These are phyloP conservation scores for Oryzias dopingdopingensis DNA, from an alignment of 2,797 vertebrate species.

Conservation along the genomic window DNA sequence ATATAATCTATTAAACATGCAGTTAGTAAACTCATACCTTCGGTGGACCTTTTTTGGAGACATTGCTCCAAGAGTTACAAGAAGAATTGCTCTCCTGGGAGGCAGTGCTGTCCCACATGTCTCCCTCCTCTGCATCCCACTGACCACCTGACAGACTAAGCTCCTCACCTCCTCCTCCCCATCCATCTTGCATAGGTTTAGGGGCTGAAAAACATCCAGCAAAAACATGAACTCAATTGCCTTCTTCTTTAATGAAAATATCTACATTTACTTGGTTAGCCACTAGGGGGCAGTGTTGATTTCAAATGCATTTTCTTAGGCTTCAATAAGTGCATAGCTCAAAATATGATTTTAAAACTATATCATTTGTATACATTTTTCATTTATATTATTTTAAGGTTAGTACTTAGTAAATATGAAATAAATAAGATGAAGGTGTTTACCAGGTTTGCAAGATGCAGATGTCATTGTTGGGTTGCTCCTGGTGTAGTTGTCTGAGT, in stretches of 20 bases:
- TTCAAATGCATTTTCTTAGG: neutral
- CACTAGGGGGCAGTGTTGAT: slow-evolving; percentile 68
- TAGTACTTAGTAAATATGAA: no score
- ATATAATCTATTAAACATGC: no score
- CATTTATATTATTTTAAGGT: no score
- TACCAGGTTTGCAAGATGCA: slow-evolving; percentile 88
- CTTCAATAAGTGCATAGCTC: slow-evolving; percentile 10
- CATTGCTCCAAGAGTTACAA: slow-evolving; percentile 75
- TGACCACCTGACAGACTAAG: slow-evolving; percentile 78
- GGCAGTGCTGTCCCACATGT: slow-evolving; percentile 92
- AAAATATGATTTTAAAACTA: no score
- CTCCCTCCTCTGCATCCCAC: slow-evolving; percentile 90
- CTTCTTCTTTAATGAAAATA: neutral
- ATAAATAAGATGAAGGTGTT: slow-evolving; percentile 27
- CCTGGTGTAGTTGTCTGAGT: slow-evolving; percentile 80
- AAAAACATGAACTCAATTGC: neutral
- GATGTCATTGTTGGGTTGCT: slow-evolving; percentile 82
- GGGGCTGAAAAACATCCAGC: slow-evolving; percentile 77
- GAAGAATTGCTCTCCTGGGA: slow-evolving; percentile 90
- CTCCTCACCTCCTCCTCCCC: slow-evolving; percentile 92
- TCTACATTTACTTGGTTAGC: neutral
- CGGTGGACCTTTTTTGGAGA: slow-evolving; percentile 83
- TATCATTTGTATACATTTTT: no score
- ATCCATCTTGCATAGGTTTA: slow-evolving; percentile 98
- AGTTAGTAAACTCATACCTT: slow-evolving; percentile 76